Conservation (phyloP, 2,113 vertebrate genomes). For the Gadus macrocephalus region DNA sequence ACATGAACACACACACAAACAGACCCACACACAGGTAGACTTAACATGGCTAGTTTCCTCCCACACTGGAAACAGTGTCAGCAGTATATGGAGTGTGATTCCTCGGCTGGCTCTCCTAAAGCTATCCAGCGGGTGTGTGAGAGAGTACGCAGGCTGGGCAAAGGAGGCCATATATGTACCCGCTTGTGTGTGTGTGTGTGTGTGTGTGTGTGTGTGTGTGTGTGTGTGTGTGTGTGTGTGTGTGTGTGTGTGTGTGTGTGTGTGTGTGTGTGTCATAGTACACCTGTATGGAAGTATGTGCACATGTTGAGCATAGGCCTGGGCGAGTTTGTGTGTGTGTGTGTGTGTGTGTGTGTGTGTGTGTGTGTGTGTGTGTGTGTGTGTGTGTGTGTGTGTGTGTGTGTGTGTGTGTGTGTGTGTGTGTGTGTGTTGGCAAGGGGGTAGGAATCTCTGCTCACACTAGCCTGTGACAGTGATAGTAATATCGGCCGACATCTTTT, state of each 20-base stretch:
- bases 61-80: conserved; percentile 18
- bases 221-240: conserved; percentile 3
- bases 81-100: conserved; percentile 35
- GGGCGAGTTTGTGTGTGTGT: conserved; percentile 1
- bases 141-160: conserved; percentile 17
- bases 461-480: conserved; percentile 67
- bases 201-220: conserved; percentile 3
- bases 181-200: conserved; percentile 17
- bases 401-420: neutral
- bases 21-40: neutral
- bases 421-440: conserved; percentile 8
- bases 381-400: conserved; percentile 4
- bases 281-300: conserved; percentile 3
- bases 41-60: neutral
- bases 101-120: conserved; percentile 41
- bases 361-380: conserved; percentile 1
- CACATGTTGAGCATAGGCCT: conserved; percentile 13
- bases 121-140: conserved; percentile 23
- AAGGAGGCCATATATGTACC: neutral
- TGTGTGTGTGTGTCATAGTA: conserved; percentile 8
- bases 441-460: conserved; percentile 34
- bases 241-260: conserved; percentile 12
- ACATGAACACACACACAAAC: conserved; percentile 12
- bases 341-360: neutral
- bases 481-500: conserved; percentile 70